These are phyloP conservation scores for Cyanocitta stelleri DNA, from an alignment of 2,113 vertebrate genomes.

Conservation along the genomic window DNA sequence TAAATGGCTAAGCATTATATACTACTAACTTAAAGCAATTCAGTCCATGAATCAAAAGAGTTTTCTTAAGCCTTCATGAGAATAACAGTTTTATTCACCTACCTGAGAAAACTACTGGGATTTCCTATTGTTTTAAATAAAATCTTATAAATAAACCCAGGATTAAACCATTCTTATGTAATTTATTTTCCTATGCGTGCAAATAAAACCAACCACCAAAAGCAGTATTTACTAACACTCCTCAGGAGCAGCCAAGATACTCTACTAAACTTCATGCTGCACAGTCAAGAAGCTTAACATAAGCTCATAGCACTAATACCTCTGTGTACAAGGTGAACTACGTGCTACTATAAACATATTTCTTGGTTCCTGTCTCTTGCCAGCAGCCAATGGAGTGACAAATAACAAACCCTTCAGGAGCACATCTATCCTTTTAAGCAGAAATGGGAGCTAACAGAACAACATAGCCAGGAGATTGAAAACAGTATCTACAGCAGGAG, in stretches of 20 bases:
- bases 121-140: background rate
- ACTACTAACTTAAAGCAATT: background rate
- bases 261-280: background rate
- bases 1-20: background rate
- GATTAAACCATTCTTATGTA: background rate
- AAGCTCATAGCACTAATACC: background rate
- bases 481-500: background rate
- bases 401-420: background rate
- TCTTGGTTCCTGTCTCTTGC: background rate
- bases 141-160: background rate
- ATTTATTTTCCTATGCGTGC: background rate
- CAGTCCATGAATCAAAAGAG: background rate
- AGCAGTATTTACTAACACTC: background rate
- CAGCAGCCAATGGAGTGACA: background rate
- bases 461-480: background rate
- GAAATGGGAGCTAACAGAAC: background rate
- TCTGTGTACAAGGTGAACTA: background rate
- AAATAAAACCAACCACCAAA: background rate
- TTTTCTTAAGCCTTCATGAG: background rate
- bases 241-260: background rate
- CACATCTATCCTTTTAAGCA: background rate
- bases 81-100: background rate
- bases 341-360: background rate
- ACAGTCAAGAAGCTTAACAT: background rate
- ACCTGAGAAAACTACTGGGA: background rate